Evolutionary conservation across 2,888 invertebrate genomes (phyloP), one percentile per base, ranked within the genome.

Genomic region (Catonia carolina): DNA sequence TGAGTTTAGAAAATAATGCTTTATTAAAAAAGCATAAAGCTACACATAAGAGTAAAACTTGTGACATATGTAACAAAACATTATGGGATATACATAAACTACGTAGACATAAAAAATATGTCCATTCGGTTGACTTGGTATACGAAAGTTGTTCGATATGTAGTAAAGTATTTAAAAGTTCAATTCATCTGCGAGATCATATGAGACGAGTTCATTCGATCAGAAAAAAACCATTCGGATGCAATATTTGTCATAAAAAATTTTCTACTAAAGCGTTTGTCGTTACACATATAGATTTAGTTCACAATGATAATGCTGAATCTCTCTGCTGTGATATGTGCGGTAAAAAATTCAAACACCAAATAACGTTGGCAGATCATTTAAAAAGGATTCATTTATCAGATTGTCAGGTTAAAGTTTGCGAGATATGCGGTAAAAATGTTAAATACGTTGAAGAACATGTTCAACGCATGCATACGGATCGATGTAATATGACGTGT

Each of bases 371-470:
- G 27, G 41, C 15, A 23, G 4, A 27, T 6, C 53, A 53, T 18
- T n/a, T n/a, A n/a, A n/a, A n/a, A n/a, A n/a, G n/a, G n/a, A n/a
- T n/a, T n/a, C n/a, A n/a, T n/a, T n/a, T n/a, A n/a, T n/a, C n/a
- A n/a, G n/a, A n/a, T n/a, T n/a, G n/a, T n/a, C 6, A 36, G 27
- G 3, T 4, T 6, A 27, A 27, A 27, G 27, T 27, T 27, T 53
- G 53, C 41, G 53, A 53, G 17, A 53, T 53, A 8, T 53, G 53
- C 12, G 53, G 53, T 10, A 53, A 53, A 23, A 41, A 41, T 18
- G 39, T 27, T 23, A 53, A 18, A 15, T 31, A 23, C 8, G 14
- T 39, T 6, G 41, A 53, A 15, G 27, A 17, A 15, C 53, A 53
- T 12, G 12, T 41, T 8, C 14, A 37, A 41, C n/a, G n/a, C n/a